These are phyloP conservation scores for Tubulanus polymorphus DNA, from an alignment of 2,888 invertebrate species.

Conservation along the genomic window DNA sequence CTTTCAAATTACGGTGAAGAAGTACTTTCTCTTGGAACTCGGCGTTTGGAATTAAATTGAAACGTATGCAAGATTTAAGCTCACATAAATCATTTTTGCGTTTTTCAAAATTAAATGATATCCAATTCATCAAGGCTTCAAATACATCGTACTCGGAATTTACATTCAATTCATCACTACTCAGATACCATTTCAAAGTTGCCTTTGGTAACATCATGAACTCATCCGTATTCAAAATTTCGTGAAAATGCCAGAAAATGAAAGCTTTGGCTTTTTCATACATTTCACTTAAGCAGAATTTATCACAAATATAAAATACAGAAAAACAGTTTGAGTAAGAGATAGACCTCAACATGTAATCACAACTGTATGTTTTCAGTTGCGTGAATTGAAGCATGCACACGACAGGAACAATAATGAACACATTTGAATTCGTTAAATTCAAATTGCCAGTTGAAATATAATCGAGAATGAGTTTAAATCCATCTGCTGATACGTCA, in stretches of 20 bases:
- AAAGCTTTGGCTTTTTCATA: background rate
- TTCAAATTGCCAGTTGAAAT: slow-evolving; percentile 12
- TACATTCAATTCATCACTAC: background rate
- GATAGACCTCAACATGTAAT: no score
- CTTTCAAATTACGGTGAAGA: no score
- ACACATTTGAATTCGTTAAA: slow-evolving; percentile 11
- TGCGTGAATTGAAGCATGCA: slow-evolving; percentile 17
- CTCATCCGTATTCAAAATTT: background rate
- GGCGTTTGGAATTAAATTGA: no score
- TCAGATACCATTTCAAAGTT: background rate
- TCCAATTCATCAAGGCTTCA: background rate
- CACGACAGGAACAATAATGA: slow-evolving; percentile 10
- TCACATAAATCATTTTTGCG: no score
- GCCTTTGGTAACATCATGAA: background rate
- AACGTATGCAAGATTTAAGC: no score
- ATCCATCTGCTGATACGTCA: slow-evolving; percentile 5
- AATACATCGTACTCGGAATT: background rate
- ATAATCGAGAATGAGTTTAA: slow-evolving; percentile 12
- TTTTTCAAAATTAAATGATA: background rate
- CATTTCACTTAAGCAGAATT: no score
- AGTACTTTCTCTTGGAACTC: no score
- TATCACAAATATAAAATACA: no score
- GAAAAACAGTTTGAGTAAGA: no score
- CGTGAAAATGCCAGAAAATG: background rate
- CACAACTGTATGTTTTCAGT: no score